Conservation (phyloP, 2,113 vertebrate genomes). For the Rallus limicola region DNA sequence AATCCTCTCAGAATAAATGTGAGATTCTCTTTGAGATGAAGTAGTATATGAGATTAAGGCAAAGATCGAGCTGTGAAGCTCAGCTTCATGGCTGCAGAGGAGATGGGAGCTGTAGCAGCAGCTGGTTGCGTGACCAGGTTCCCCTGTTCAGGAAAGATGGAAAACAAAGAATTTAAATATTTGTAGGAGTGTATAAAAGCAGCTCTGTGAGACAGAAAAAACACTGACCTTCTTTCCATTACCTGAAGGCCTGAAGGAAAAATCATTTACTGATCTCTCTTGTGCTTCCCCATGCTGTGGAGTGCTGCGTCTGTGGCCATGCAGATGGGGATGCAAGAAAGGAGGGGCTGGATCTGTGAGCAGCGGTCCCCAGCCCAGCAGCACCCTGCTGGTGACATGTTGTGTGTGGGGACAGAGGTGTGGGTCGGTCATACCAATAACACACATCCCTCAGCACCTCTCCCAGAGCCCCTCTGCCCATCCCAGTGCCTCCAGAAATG, state of each 20-base stretch:
- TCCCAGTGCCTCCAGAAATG: neutral
- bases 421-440: neutral
- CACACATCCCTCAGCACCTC: neutral
- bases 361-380: accelerated
- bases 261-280: accelerated
- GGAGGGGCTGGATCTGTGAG: neutral
- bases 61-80: neutral
- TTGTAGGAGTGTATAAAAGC: neutral
- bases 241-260: neutral
- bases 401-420: neutral
- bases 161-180: neutral
- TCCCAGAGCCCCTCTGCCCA: neutral
- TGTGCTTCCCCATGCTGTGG: neutral
- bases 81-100: neutral
- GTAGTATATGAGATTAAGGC: neutral
- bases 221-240: neutral
- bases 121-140: neutral
- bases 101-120: neutral
- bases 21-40: neutral
- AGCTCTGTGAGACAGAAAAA: neutral
- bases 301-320: neutral
- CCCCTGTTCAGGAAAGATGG: neutral
- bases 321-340: neutral
- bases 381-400: accelerated
- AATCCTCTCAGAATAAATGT: neutral